phyloP scores from a whole-genome alignment of 2,797 vertebrate species.

The Gobio occitaniae region DNA sequence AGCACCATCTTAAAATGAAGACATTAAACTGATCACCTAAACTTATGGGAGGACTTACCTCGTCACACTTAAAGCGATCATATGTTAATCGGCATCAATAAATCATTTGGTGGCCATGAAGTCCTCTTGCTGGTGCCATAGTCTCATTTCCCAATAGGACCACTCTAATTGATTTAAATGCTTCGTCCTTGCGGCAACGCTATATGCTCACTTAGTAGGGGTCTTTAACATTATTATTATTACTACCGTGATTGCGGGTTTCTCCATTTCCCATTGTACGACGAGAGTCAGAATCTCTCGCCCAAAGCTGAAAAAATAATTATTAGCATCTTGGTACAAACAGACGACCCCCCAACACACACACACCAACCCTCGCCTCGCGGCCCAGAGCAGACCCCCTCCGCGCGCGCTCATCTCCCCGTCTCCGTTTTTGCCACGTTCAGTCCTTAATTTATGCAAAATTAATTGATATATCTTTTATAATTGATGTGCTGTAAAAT shows the following conservation, averaged over 20 bases:
- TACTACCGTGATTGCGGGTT: constrained; percentile 87
- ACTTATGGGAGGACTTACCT: constrained; percentile 56
- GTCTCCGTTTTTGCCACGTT: constrained; percentile 80
- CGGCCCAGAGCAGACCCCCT: constrained; percentile 80
- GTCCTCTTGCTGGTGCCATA: constrained; percentile 87
- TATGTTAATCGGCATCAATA: constrained; percentile 84
- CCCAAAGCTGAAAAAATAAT: constrained; percentile 99
- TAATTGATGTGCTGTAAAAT: constrained; percentile 99
- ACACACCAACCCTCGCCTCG: constrained; percentile 38
- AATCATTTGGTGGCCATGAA: constrained; percentile 69
- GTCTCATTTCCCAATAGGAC: constrained; percentile 90
- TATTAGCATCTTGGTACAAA: constrained; percentile 97
- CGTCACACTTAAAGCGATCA: constrained; percentile 87
- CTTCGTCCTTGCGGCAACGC: constrained; percentile 93
- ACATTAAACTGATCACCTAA: constrained; percentile 23
- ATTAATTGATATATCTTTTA: constrained; percentile 99
- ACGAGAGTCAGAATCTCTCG: constrained; percentile 88
- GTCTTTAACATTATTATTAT: constrained; percentile 92
- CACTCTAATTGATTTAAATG: constrained; percentile 99
- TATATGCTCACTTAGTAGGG: constrained; percentile 96
- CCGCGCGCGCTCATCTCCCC: constrained; percentile 85
- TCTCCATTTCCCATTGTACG: constrained; percentile 82
- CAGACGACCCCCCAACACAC: constrained; percentile 82
- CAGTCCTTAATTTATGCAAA: constrained; percentile 99
- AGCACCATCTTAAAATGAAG: neutral